These are phyloP conservation scores for Orthosia cruda DNA, from an alignment of 2,888 invertebrate species.

Conservation along the genomic window DNA sequence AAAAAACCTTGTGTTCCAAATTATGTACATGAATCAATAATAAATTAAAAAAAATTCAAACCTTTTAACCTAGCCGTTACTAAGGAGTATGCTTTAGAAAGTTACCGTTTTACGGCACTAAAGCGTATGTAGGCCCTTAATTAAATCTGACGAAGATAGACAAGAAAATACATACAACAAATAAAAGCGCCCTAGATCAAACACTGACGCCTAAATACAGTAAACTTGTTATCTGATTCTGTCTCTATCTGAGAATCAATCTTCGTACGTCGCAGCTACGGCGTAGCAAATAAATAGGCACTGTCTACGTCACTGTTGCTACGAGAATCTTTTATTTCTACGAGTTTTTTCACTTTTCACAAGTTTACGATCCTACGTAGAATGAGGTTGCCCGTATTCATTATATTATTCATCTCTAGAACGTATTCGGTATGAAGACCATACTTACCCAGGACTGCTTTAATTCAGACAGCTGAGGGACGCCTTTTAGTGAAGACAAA, in stretches of 20 bases:
- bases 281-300: conserved; percentile 47
- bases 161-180: conserved; percentile 32
- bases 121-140: too few species aligned
- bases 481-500: conserved; percentile 52
- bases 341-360: conserved; percentile 31
- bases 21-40: too few species aligned
- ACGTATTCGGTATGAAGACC: conserved; percentile 57
- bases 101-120: too few species aligned
- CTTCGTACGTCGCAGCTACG: conserved; percentile 37
- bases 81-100: too few species aligned
- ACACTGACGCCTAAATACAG: conserved; percentile 34
- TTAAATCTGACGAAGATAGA: conserved; percentile 38
- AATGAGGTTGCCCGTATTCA: conserved; percentile 31
- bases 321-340: conserved; percentile 25
- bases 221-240: conserved; percentile 50
- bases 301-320: conserved; percentile 32
- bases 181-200: conserved; percentile 33
- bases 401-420: conserved; percentile 54
- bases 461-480: conserved; percentile 51
- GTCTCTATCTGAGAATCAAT: conserved; percentile 50
- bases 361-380: conserved; percentile 24
- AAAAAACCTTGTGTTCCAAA: too few species aligned
- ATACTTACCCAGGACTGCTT: conserved; percentile 52
- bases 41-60: too few species aligned
- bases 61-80: too few species aligned